Evolutionary conservation across 2,113 vertebrate genomes (phyloP), one percentile per base, ranked within the genome.

Genomic region (Sciurus niger): DNA sequence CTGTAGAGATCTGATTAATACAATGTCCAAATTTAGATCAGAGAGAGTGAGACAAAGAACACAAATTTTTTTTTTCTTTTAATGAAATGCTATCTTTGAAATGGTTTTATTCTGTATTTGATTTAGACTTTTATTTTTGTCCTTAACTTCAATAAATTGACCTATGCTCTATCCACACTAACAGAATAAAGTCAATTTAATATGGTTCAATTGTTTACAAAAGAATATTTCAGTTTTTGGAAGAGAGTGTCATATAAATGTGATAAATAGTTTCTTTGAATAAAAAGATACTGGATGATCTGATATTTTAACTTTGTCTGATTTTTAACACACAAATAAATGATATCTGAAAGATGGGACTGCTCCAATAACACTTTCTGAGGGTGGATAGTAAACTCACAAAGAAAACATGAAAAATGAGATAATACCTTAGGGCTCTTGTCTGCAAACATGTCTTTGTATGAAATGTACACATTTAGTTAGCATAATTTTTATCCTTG

Each of bases 401-500:
- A 9, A 84, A 94, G 82, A 32, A 46, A 77, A 95, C 90, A 7
- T 84, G 48, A 95, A 88, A 7, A 74, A 95, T 95, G 92, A 68
- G 40, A n/a, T 90, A 95, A 58, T 28, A 74, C 9, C 28, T 85
- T 68, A 70, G 6, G 20, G 6, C 5, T 94, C 78, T 63, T 94
- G 67, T 89, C 46, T 34, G 37, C 34, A 96, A 96, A 87, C 1
- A 60, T 46, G 60, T 43, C 85, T 86, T 72, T 76, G 37, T 34
- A 14, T 90, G 40, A 95, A 78, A 86, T 89, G 22, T 73, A 68
- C 22, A 77, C 11, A 51, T 94, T 94, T 95, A 34, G 30, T 80
- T 94, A 83, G 60, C 60, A 94, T 93, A 74, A 72, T 43, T 88
- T 96, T 96, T 80, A 67, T 87, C 34, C 74, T 96, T 43, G 34